These are phyloP conservation scores for Prunella fulvescens DNA, from an alignment of 2,113 vertebrate species.

Conservation along the genomic window DNA sequence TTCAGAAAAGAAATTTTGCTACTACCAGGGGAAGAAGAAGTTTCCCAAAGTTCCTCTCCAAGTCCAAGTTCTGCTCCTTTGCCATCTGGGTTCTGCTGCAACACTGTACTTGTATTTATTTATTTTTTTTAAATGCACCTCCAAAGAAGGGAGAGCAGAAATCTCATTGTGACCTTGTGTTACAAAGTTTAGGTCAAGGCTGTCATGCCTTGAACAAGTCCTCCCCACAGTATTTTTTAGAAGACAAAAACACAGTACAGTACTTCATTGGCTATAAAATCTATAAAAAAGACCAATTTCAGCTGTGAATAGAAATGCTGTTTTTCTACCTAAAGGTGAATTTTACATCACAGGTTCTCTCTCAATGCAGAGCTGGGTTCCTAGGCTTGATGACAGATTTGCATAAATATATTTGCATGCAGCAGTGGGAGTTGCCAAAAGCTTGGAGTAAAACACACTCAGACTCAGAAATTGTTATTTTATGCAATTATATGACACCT, in stretches of 20 bases:
- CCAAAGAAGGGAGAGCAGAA: neutral
- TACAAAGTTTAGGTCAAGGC: neutral
- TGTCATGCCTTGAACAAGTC: neutral
- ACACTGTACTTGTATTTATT: neutral
- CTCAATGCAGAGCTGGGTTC: neutral
- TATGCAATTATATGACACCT: neutral
- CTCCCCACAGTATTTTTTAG: neutral
- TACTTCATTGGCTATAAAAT: neutral
- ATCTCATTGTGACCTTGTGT: fast-evolving
- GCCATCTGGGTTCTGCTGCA: neutral
- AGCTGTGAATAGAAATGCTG: neutral
- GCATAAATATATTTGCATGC: neutral
- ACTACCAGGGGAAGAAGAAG: neutral
- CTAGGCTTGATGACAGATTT: neutral
- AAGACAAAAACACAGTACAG: neutral
- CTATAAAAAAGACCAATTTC: neutral
- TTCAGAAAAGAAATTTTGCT: neutral
- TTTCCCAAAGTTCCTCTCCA: neutral
- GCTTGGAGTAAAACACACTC: neutral
- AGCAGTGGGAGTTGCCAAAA: neutral
- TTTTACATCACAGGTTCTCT: neutral
- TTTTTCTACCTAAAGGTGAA: neutral
- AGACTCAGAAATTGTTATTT: neutral
- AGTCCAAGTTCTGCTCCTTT: neutral
- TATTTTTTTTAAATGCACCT: neutral